Conservation (phyloP, 2,797 vertebrate species). For the Graptemys geographica region DNA sequence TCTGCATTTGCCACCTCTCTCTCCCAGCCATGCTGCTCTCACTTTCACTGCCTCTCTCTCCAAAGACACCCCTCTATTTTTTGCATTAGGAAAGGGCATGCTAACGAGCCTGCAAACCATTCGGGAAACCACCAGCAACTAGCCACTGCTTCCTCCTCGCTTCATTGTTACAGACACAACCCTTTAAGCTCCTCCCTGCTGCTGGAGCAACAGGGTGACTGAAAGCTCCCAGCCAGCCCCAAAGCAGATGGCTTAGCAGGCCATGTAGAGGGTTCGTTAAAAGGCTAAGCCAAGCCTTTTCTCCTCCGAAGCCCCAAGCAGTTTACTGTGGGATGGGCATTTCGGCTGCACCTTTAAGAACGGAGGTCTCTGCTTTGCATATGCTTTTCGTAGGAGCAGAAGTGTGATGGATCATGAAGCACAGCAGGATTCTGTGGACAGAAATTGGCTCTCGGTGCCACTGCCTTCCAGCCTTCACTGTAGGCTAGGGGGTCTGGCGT, state of each 20-base stretch:
- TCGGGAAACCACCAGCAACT: neutral
- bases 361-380: neutral
- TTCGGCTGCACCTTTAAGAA: neutral
- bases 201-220: neutral
- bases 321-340: no score
- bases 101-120: accelerated
- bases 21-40: neutral
- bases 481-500: no score
- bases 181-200: neutral
- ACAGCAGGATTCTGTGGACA: no score
- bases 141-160: neutral
- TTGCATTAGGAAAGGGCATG: neutral
- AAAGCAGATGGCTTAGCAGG: neutral
- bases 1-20: neutral
- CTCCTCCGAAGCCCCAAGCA: no score
- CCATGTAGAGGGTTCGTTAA: neutral
- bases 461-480: no score
- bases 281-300: neutral
- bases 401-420: neutral
- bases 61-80: neutral
- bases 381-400: neutral
- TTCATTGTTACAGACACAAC: neutral
- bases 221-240: neutral
- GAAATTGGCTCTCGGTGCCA: no score
- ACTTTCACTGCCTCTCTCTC: neutral